Conservation (phyloP, 2,113 vertebrate genomes). For the Marmota monax region DNA sequence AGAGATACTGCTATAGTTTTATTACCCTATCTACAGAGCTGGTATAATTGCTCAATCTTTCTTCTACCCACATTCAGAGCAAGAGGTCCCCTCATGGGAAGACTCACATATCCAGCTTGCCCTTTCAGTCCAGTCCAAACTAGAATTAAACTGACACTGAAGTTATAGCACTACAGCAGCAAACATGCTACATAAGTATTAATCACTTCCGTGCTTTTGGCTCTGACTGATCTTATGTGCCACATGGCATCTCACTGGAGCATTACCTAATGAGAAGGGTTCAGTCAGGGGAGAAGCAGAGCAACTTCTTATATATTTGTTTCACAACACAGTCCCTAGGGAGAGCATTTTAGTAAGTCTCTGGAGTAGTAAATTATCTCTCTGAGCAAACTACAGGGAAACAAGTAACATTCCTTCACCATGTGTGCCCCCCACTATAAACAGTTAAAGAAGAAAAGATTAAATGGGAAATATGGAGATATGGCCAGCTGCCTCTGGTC, state of each 20-base stretch:
- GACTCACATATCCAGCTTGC: too few species aligned
- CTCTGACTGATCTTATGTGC: neutral
- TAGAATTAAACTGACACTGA: neutral
- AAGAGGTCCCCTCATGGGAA: neutral
- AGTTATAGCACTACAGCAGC: neutral
- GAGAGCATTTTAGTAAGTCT: neutral
- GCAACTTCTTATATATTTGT: neutral
- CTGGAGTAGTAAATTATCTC: neutral
- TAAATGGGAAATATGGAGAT: neutral
- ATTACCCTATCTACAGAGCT: neutral
- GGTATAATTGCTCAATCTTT: neutral
- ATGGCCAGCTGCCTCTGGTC: neutral
- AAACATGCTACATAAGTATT: neutral
- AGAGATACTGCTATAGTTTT: neutral
- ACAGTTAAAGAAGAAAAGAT: constrained; percentile 19
- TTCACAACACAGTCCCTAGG: neutral
- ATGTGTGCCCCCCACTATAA: neutral
- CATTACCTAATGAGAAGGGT: neutral
- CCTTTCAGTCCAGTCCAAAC: neutral
- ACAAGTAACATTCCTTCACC: neutral
- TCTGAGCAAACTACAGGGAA: neutral
- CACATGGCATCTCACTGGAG: neutral
- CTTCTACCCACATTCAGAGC: neutral
- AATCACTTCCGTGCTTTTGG: neutral
- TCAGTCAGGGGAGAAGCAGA: neutral